Conservation (phyloP, 2,797 vertebrate genomes). For the Anableps anableps region DNA sequence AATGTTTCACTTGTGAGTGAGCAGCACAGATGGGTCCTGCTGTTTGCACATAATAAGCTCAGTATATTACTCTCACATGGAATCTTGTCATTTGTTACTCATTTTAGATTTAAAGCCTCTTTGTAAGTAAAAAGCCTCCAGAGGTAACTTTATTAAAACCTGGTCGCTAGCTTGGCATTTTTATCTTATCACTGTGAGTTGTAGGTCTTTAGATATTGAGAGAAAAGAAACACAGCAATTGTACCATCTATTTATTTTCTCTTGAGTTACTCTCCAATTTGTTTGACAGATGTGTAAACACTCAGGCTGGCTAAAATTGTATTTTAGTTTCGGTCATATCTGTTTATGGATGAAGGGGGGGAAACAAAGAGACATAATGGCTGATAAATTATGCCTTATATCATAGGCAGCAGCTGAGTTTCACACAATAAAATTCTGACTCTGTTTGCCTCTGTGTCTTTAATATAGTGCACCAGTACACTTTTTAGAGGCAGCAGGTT, state of each 20-base stretch:
- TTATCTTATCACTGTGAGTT: conserved; percentile 8
- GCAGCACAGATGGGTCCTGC: conserved; percentile 13
- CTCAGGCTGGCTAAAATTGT: conserved; percentile 6
- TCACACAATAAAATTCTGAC: not conserved
- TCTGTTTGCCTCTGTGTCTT: not conserved
- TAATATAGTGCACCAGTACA: not conserved
- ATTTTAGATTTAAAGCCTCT: conserved; percentile 24
- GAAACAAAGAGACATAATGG: not conserved
- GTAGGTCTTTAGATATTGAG: conserved; percentile 11
- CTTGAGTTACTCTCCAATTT: conserved; percentile 36
- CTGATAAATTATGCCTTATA: not conserved
- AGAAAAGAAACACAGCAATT: conserved; percentile 15
- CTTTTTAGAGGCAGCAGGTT: not conserved
- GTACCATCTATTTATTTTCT: conserved; percentile 52
- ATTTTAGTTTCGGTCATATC: not conserved
- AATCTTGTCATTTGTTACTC: conserved; percentile 14
- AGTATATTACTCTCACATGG: conserved; percentile 4
- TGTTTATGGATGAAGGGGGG: not conserved
- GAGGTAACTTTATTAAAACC: conserved; percentile 12
- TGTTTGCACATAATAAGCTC: conserved; percentile 2
- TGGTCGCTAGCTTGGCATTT: not conserved
- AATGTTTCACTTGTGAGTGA: conserved; percentile 12
- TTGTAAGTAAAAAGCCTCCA: not conserved
- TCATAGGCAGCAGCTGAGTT: not conserved
- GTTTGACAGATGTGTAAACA: conserved; percentile 55